A percentile compares a stretch with the other conserved stretches of the same genome.
These are phyloP conservation scores for Calameuta filiformis DNA, from an alignment of 2,888 invertebrate species.

Conservation along the genomic window DNA sequence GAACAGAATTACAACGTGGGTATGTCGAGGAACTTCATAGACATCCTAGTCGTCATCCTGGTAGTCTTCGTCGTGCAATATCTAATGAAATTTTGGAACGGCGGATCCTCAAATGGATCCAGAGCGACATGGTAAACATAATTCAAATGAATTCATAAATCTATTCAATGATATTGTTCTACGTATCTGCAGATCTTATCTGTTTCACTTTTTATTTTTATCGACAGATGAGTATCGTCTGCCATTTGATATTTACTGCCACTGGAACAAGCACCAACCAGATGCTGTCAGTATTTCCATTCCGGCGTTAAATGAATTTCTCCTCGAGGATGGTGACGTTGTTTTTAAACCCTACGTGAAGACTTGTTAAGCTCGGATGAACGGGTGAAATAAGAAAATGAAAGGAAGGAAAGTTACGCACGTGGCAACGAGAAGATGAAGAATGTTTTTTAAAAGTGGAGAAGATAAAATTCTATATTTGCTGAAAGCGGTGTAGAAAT, in stretches of 20 bases:
- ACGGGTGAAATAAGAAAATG: not conserved
- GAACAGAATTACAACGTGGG: slow-evolving; percentile 49
- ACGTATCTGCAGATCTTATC: not conserved
- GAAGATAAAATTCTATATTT: not conserved
- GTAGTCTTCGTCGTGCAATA: slow-evolving; percentile 58
- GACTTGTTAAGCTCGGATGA: not conserved
- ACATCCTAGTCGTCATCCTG: slow-evolving; percentile 55
- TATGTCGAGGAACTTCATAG: slow-evolving; percentile 53
- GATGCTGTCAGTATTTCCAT: not conserved
- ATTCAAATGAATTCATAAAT: not conserved
- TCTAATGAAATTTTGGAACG: slow-evolving; percentile 50
- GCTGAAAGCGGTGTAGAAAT: not conserved
- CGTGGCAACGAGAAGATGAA: not conserved
- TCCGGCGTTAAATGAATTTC: not conserved
- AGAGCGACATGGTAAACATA: not conserved
- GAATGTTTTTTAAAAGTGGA: not conserved
- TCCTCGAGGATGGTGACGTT: not conserved
- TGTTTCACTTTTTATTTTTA: not conserved
- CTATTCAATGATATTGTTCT: not conserved
- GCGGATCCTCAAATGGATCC: slow-evolving; percentile 17
- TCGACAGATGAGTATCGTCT: not conserved
- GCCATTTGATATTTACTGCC: not conserved
- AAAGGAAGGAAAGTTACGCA: not conserved
- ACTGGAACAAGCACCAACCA: not conserved
- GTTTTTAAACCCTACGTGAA: not conserved